Percentiles rank a stretch among this genome's conserved stretches.
Conservation (phyloP, 2,113 vertebrate genomes). For the Speoplatyrhinus poulsoni region DNA sequence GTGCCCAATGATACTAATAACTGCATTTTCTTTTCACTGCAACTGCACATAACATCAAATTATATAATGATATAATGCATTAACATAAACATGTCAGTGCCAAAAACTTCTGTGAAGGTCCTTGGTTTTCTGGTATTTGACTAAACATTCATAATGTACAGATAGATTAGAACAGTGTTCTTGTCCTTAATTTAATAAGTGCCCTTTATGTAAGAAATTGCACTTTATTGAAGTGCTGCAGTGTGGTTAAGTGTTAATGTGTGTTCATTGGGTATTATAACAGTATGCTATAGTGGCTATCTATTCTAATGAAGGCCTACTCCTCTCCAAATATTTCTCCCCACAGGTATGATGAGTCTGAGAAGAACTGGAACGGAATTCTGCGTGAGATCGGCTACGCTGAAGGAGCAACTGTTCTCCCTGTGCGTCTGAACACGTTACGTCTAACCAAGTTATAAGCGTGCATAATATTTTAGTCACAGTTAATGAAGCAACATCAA, state of each 20-base stretch:
- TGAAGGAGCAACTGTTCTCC: slow-evolving; percentile 83
- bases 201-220: no score
- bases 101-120: background rate
- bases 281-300: no score
- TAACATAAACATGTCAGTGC: background rate
- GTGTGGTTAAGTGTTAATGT: no score
- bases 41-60: no score
- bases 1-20: no score
- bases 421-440: slow-evolving; percentile 86
- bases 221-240: no score
- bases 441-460: slow-evolving; percentile 90
- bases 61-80: no score
- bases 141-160: no score
- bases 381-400: slow-evolving; percentile 89
- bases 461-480: background rate
- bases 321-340: slow-evolving; percentile 4
- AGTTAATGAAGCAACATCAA: slow-evolving; percentile 7
- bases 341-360: slow-evolving; percentile 79
- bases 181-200: no score
- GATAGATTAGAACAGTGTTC: no score
- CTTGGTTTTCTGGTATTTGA: background rate
- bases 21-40: no score
- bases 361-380: slow-evolving; percentile 90
- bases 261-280: no score
- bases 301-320: background rate